Evolutionary conservation across 2,888 invertebrate species (phyloP), one percentile per base, ranked within the genome.

Genomic region (Morinoia aosen): DNA sequence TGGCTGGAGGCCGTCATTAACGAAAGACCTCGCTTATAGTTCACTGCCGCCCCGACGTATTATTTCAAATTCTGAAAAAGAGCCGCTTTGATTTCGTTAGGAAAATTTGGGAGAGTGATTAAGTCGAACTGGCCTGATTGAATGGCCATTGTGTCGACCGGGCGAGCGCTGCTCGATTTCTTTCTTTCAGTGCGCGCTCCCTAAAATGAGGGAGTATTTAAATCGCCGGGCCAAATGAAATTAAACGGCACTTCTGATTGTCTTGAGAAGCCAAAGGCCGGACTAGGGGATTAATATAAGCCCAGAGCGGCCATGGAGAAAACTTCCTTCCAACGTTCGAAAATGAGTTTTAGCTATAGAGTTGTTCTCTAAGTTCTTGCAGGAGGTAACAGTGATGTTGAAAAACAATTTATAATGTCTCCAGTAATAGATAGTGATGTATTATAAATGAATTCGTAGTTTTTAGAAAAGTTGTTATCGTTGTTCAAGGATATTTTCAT

Each of bases 171-270:
- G 40, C 40, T 39, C 40, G 90, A 39, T 40, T 90, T 90, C 90
- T 90, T 90, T 90, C 90, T 90, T 19, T 90, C 90, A 8, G 90
- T 40, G 40, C 48, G 90, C 90, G 14, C 90, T 4, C 48, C 90
- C 48, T 90, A 90, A 93, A 93, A 93, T 93, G 93, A 93, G 93
- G 48, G 93, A 93, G 93, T 57, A 93, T 93, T 93, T 93, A 93
- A 93, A 93, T 93, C 57, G 10, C 33, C 10, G 57, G 8, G n/a
- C 93, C 57, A 57, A 57, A 93, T 93, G 93, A 93, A 93, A 93
- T 93, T 93, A 93, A 93, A 93, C 93, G 93, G 93, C 93, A 93
- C 93, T 93, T 93, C 25, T 93, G 93, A 93, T 93, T 93, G 93
- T 93, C 93, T 93, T 93, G 93, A 93, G 57, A 57, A n/a, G 93